Evolutionary conservation across 1,140 invertebrate species (phyloP), one percentile per base, ranked within the genome.

Genomic region (Sarcophaga peregrina): DNA sequence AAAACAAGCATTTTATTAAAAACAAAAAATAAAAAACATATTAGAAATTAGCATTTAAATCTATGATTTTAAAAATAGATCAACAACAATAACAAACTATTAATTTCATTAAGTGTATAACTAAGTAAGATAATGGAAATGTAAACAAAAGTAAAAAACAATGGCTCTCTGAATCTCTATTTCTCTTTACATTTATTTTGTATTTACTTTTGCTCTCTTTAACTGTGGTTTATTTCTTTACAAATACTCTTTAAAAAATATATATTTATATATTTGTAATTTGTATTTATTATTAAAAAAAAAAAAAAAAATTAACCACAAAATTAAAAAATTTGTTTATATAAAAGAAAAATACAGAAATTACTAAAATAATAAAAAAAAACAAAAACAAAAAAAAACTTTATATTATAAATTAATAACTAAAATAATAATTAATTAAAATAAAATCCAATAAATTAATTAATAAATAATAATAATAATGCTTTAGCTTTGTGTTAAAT

Each of bases 401-500:
- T n/a, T 45, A 84, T 83, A 85, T 81, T 82, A 15, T 54, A 84
- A 82, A 78, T 52, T 25, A 74, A 80, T 83, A 46, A 84, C 80
- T 76, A 17, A 80, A 76, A 82, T 81, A 76, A 82, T 81, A 80
- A 82, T 83, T 78, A 83, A 83, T 81, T 76, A 50, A 37, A 85
- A 84, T 83, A 72, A 83, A 84, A 82, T 68, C 54, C 52, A 85
- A 62, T 81, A 81, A 80, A 48, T 76, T 78, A 11, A 72, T 8
- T 15, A 78, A 47, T 11, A 62, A 37, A 68, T 20, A 58, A 76
- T 11, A 84, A 85, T 17, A n/a, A 68, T 68, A 17, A 68, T 87
- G 88, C 88, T 90, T 68, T 88, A 86, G 88, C 88, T 90, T 90
- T 87, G 88, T 90, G 88, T 90, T 90, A 87, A 89, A 90, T 89